phyloP scores from a whole-genome alignment of 2,888 invertebrate genomes.

The Troides aeacus region DNA sequence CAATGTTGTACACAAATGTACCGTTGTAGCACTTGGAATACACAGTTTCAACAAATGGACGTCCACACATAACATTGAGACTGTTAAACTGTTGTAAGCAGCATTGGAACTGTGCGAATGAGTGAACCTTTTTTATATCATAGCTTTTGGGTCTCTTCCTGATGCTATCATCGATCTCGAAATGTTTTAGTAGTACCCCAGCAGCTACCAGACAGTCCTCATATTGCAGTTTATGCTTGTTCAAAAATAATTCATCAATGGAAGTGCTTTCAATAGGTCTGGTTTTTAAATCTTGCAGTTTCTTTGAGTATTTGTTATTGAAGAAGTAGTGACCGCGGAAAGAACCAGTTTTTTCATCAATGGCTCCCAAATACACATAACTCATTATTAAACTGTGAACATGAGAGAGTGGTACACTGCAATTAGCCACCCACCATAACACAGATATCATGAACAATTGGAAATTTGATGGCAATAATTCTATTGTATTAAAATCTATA shows the following conservation, averaged over 20 bases:
- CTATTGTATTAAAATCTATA: conserved; percentile 55
- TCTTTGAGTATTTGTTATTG: conserved; percentile 64
- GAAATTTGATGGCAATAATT: conserved; percentile 78
- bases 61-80: conserved; percentile 83
- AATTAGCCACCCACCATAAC: conserved; percentile 80
- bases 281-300: conserved; percentile 56
- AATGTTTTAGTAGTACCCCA: conserved; percentile 79
- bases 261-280: conserved; percentile 29
- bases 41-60: conserved; percentile 77
- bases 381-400: conserved; percentile 81
- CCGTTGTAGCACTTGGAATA: conserved; percentile 86
- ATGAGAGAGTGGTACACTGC: conserved; percentile 65
- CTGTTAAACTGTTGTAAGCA: conserved; percentile 79
- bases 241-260: conserved; percentile 54
- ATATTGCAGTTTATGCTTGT: conserved; percentile 73
- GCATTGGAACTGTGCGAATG: conserved; percentile 84
- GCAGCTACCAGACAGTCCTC: conserved; percentile 81
- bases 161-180: conserved; percentile 79
- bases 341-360: conserved; percentile 80
- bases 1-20: conserved; percentile 87
- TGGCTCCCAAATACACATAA: conserved; percentile 77
- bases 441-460: conserved; percentile 79
- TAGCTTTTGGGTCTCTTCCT: conserved; percentile 76
- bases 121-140: conserved; percentile 79
- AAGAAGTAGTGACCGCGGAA: conserved; percentile 73